Conservation (phyloP, 2,113 vertebrate species). For the Pituophis catenifer region DNA sequence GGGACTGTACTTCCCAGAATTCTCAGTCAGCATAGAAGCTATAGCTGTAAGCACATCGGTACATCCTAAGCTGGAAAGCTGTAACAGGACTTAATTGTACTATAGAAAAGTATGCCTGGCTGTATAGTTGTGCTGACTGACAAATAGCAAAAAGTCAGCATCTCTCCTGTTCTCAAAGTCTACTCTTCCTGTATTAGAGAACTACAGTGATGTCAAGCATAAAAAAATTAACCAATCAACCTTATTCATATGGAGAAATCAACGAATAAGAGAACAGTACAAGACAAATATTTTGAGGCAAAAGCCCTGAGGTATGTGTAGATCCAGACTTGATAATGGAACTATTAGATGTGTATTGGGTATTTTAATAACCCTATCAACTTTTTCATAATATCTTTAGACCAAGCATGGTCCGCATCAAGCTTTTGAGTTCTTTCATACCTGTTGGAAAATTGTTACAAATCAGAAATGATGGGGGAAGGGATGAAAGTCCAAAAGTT, state of each 20-base stretch:
- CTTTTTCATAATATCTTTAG: neutral
- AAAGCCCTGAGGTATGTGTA: neutral
- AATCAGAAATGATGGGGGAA: neutral
- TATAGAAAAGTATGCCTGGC: neutral
- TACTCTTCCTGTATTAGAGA: neutral
- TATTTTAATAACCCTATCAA: neutral
- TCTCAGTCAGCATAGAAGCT: neutral
- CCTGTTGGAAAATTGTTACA: neutral
- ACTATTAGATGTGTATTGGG: neutral
- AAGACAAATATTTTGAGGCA: neutral
- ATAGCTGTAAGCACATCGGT: neutral
- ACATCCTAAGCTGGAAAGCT: neutral
- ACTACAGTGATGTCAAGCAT: neutral
- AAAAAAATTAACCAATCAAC: neutral
- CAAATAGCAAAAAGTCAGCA: neutral
- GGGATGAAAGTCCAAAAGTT: neutral
- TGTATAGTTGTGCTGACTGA: neutral
- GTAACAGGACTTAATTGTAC: neutral
- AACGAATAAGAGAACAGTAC: neutral
- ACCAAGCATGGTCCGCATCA: neutral
- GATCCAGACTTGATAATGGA: neutral
- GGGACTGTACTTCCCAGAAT: neutral
- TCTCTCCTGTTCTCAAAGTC: neutral
- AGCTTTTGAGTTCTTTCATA: neutral
- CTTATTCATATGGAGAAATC: neutral